Evolutionary conservation across 2,888 invertebrate genomes (phyloP).

Genomic region (Diaprepes abbreviatus): DNA sequence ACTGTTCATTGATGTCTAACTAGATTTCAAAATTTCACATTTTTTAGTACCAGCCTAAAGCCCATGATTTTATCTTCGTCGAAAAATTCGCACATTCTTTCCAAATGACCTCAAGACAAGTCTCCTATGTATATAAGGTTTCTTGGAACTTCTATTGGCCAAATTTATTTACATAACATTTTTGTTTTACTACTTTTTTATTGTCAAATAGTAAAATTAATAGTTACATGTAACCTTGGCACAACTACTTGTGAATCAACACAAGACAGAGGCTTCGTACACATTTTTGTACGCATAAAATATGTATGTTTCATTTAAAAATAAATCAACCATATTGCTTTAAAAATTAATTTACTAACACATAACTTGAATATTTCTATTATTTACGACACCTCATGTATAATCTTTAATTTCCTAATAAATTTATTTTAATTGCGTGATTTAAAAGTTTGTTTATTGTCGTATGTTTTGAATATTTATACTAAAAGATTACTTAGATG

Average conservation of each 20-base stretch:
- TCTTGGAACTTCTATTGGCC: neutral
- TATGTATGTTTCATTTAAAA: neutral
- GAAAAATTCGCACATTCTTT: too few species aligned
- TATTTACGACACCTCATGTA: neutral
- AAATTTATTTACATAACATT: neutral
- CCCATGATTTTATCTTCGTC: too few species aligned
- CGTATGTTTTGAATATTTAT: too few species aligned
- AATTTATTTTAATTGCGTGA: neutral
- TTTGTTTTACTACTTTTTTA: neutral
- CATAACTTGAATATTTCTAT: neutral
- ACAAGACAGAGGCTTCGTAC: neutral
- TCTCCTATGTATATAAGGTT: too few species aligned
- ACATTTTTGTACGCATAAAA: neutral
- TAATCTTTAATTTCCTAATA: neutral
- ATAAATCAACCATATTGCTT: neutral
- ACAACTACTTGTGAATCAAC: slow-evolving; percentile 1
- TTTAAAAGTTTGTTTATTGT: neutral
- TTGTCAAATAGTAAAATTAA: neutral
- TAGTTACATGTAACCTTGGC: neutral
- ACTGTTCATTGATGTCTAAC: too few species aligned
- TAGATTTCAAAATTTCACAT: too few species aligned
- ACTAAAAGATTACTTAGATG: too few species aligned
- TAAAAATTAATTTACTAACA: neutral
- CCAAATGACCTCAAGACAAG: too few species aligned
- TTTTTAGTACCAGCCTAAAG: too few species aligned